phyloP scores from a whole-genome alignment of 2,888 invertebrate species.

The Odontocolon sp. region DNA sequence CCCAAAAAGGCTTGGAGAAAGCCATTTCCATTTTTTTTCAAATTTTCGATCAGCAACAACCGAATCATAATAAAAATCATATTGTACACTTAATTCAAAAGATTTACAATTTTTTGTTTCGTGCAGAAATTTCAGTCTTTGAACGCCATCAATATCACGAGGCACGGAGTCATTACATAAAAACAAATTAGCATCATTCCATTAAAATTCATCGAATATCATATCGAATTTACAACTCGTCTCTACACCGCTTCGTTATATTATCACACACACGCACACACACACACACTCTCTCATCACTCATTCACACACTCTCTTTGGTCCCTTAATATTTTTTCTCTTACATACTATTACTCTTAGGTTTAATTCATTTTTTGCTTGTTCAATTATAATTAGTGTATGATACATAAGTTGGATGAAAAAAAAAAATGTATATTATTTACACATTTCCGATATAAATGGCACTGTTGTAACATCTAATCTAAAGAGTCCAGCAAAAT shows the following conservation, averaged over 20 bases:
- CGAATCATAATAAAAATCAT: neutral
- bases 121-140: slow-evolving; percentile 44
- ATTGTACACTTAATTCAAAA: neutral
- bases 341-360: neutral
- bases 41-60: neutral
- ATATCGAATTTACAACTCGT: neutral
- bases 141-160: slow-evolving; percentile 25
- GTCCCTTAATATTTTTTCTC: slow-evolving; percentile 18
- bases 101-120: neutral
- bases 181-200: slow-evolving; percentile 1
- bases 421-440: slow-evolving; percentile 3
- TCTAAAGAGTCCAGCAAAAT: neutral
- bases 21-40: no score
- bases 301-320: slow-evolving; percentile 45
- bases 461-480: slow-evolving; percentile 39
- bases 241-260: neutral
- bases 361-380: slow-evolving; percentile 13
- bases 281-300: neutral
- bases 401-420: neutral
- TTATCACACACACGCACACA: neutral
- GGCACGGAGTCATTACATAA: neutral
- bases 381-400: neutral
- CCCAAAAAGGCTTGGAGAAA: no score
- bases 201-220: slow-evolving; percentile 6
- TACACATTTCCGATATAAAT: slow-evolving; percentile 37